These are phyloP conservation scores for Dynastes maya DNA, from an alignment of 2,888 invertebrate species.

Conservation along the genomic window DNA sequence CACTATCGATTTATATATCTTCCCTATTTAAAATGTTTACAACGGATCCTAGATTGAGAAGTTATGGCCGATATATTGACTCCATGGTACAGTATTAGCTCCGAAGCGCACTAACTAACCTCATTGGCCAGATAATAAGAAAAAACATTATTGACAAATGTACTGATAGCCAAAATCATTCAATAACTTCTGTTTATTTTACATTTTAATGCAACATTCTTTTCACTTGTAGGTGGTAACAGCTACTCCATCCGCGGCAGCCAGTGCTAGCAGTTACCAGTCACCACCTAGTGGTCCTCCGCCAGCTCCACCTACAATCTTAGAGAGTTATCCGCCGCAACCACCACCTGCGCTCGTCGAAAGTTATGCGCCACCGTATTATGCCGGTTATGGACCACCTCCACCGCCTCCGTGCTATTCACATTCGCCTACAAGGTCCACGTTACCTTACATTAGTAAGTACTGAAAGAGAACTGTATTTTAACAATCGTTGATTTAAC, in stretches of 20 bases:
- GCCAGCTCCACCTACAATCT: constrained; percentile 63
- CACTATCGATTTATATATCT: too few relatives aligned
- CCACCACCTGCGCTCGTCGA: constrained; percentile 71
- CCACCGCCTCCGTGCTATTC: constrained; percentile 72
- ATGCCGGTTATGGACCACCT: constrained; percentile 68
- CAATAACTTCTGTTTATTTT: too few relatives aligned
- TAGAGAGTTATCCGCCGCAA: constrained; percentile 67
- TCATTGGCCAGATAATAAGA: too few relatives aligned
- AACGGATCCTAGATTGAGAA: too few relatives aligned
- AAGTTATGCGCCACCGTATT: constrained; percentile 71
- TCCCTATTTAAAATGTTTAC: too few relatives aligned
- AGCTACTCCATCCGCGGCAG: constrained; percentile 64
- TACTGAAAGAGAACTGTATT: constrained; percentile 55
- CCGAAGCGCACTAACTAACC: too few relatives aligned
- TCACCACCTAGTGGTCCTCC: constrained; percentile 66
- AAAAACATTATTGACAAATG: too few relatives aligned
- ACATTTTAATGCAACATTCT: not conserved
- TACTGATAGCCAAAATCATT: too few relatives aligned
- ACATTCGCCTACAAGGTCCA: constrained; percentile 74
- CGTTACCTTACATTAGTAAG: constrained; percentile 78
- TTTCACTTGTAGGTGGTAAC: constrained; percentile 64
- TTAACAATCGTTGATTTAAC: not conserved
- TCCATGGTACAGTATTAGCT: too few relatives aligned
- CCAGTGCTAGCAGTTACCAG: constrained; percentile 71
- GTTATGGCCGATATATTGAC: too few relatives aligned